Evolutionary conservation across 2,888 invertebrate genomes (phyloP), one percentile per base, ranked within the genome.

Genomic region (Caenorhabditis sp.): DNA sequence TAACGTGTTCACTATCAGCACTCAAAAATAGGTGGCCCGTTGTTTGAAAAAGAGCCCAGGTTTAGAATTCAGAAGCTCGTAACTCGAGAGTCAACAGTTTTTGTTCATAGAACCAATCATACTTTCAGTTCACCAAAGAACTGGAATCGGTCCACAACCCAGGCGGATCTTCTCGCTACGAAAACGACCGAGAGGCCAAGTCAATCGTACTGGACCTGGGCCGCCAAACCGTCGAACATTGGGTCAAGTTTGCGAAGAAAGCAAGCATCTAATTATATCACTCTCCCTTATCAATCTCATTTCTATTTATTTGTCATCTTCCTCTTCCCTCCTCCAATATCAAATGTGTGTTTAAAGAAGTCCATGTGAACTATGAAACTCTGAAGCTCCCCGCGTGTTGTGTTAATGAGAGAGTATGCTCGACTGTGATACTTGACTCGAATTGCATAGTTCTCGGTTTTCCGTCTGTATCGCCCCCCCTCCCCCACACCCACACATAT

Each of bases 161-260:
- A 24, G 75, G 76, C 16, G 73, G 74, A 16, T 80, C 76, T 26
- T 72, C 77, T 12, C 59, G 79, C 47, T 81, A 68, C 51, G 85
- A 82, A 26, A 85, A 81, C 64, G 76, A 82, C 44, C 44, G 87
- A 56, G 88, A 88, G 49, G 85, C 89, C 24, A 88, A 87, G 31
- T 89, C 89, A 4, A 89, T 90, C 44, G 90, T 90, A 0, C 51
- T 90, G 49, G 88, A 89, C 47, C 49, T 89, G 35, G 89, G 90
- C 0, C 66, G 90, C 10, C 88, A 90, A 63, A 90, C 90, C 16
- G 87, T 90, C 16, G 90, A 89, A 73, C 90, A 90, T 44, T 90
- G 90, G 90, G 90, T 89, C 14, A 84, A 85, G 54, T 90, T 90
- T 72, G 90, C 90, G 35, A 90, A 90, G 58, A 90, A 89, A 70